phyloP scores from a whole-genome alignment of 1,140 invertebrate genomes.

The Oedothorax gibbosus region DNA sequence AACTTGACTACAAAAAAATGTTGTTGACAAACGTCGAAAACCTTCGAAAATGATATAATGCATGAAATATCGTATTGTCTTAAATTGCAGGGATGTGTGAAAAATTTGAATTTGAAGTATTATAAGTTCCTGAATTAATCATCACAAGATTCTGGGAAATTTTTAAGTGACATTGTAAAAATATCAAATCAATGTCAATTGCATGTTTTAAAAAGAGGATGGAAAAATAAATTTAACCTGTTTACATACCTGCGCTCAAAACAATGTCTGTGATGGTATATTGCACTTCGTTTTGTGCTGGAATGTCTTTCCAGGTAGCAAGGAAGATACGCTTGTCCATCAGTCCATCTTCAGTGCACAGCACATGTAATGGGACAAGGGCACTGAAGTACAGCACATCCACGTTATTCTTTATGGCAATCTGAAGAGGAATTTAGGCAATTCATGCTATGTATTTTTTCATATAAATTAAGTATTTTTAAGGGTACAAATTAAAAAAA shows the following conservation, averaged over 20 bases:
- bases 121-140: no score
- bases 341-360: constrained; percentile 96
- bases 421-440: constrained; percentile 71
- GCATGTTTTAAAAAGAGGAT: constrained; percentile 75
- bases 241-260: constrained; percentile 73
- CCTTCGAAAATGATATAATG: no score
- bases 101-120: no score
- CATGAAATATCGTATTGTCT: no score
- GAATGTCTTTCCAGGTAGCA: constrained; percentile 99
- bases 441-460: neutral
- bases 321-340: constrained; percentile 98
- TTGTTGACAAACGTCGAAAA: no score
- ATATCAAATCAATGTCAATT: no score
- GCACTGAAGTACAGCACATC: constrained; percentile 99
- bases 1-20: no score
- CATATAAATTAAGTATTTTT: neutral
- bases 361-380: constrained; percentile 90
- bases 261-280: constrained; percentile 78
- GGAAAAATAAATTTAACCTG: neutral
- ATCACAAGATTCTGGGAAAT: no score
- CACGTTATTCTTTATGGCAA: constrained; percentile 98
- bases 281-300: constrained; percentile 97
- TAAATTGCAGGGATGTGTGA: no score
- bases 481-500: no score
- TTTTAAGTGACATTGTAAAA: no score